A percentile compares a stretch with the other conserved stretches of the same genome.
phyloP scores from a whole-genome alignment of 2,888 invertebrate genomes.

The Rhamnusium bicolor region DNA sequence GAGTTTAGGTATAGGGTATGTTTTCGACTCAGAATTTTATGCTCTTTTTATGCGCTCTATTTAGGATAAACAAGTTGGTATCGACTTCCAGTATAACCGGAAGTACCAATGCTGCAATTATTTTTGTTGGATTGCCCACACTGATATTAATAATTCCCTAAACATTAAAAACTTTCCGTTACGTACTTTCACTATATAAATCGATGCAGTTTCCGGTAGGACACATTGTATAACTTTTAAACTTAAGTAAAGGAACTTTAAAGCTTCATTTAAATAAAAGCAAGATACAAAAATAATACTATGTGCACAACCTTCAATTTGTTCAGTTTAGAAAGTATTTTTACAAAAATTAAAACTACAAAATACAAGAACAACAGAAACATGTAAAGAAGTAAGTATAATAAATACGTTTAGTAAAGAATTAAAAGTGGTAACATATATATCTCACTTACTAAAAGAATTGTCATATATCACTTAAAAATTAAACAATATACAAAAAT shows the following conservation, averaged over 20 bases:
- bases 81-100: no score
- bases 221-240: constrained; percentile 7
- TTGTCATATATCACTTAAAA: constrained; percentile 41
- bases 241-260: constrained; percentile 51
- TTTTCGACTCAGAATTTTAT: no score
- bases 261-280: constrained; percentile 56
- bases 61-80: no score
- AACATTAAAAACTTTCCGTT: no score
- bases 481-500: constrained; percentile 34
- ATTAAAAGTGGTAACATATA: constrained; percentile 68
- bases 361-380: constrained; percentile 41
- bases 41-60: no score
- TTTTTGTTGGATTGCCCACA: no score
- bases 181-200: no score
- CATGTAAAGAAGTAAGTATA: constrained; percentile 51
- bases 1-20: no score
- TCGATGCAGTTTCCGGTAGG: no score
- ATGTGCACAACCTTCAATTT: constrained; percentile 63
- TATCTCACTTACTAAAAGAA: constrained; percentile 64
- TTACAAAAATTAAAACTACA: constrained; percentile 52
- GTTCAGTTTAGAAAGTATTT: constrained; percentile 31
- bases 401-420: constrained; percentile 52
- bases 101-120: no score
- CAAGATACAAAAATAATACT: constrained; percentile 60
- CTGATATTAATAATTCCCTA: no score